These are phyloP conservation scores for Aricia agestis DNA, from an alignment of 1,140 invertebrate genomes.

Conservation along the genomic window DNA sequence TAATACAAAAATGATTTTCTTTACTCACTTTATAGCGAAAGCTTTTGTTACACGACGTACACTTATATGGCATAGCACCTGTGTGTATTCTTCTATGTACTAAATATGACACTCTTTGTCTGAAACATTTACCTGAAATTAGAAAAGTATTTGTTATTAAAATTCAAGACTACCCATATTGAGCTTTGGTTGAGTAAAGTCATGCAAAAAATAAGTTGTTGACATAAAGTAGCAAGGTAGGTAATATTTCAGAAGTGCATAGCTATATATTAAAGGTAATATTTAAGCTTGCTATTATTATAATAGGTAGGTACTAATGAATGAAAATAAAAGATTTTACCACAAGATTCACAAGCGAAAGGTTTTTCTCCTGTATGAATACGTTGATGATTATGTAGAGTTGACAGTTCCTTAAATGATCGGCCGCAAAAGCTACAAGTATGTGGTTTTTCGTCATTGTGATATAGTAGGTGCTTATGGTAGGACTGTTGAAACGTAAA, in stretches of 20 bases:
- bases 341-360: slow-evolving; percentile 93
- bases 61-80: slow-evolving; percentile 89
- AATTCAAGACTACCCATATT: too few species aligned
- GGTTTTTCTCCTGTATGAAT: slow-evolving; percentile 95
- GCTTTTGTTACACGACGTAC: slow-evolving; percentile 86
- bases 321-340: slow-evolving; percentile 66
- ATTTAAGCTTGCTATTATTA: too few species aligned
- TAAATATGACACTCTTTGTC: slow-evolving; percentile 90
- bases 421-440: slow-evolving; percentile 86
- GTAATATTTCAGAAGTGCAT: too few species aligned
- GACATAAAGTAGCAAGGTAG: too few species aligned
- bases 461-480: slow-evolving; percentile 91
- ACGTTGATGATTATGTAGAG: slow-evolving; percentile 90
- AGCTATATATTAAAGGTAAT: too few species aligned
- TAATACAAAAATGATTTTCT: too few species aligned
- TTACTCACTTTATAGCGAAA: slow-evolving; percentile 87
- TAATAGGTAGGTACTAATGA: too few species aligned
- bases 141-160: too few species aligned
- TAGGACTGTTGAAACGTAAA: slow-evolving; percentile 95
- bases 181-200: too few species aligned
- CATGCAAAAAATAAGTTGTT: too few species aligned
- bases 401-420: slow-evolving; percentile 92
- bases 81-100: slow-evolving; percentile 91
- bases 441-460: slow-evolving; percentile 91
- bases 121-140: slow-evolving; percentile 86